Evolutionary conservation across 2,113 vertebrate genomes (phyloP), one percentile per base, ranked within the genome.

Genomic region (Chunga burmeisteri): DNA sequence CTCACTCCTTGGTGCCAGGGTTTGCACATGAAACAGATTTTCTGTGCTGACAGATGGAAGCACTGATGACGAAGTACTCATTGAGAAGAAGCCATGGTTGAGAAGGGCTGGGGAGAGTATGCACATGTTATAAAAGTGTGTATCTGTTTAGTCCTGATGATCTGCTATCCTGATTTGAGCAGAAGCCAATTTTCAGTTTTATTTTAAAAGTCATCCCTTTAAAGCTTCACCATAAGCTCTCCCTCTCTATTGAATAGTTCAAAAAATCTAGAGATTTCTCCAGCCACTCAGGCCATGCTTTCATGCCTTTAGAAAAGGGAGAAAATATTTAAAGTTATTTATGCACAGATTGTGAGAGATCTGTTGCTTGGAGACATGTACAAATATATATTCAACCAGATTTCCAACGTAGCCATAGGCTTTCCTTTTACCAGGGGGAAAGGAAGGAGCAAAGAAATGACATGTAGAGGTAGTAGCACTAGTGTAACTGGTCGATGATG

Each of bases 61-160:
- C 53, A 47, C 13, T 86, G 94, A 62, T 85, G 77, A 77, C 6
- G 8, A 36, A 88, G 42, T 55, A 50, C 47, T 88, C 44, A 66
- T 16, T 75, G 81, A 82, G 93, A 88, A 81, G 62, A 74, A 89
- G 46, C 36, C 46, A 7, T 87, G 40, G 18, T 73, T 91, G 59
- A 55, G 52, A 63, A 78, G 32, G 82, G 53, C 81, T 81, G 72
- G 47, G 34, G 36, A 49, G 53, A 75, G 32, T 84, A 79, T 94
- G 46, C 96, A 63, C 19, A 0, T 32, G 15, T 79, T 93, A 11
- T 82, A 88, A 66, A 97, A 90, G 38, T 4, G 11, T 70, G 50
- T 86, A 56, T 93, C 81, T 95, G 71, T 85, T 94, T 34, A 70
- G 81, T 55, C 59, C 58, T 97, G 89, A 97, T 93, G 91, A 97